A percentile compares a stretch with the other conserved stretches of the same genome.
These are phyloP conservation scores for Halesus radiatus DNA, from an alignment of 1,140 invertebrate species.

Conservation along the genomic window DNA sequence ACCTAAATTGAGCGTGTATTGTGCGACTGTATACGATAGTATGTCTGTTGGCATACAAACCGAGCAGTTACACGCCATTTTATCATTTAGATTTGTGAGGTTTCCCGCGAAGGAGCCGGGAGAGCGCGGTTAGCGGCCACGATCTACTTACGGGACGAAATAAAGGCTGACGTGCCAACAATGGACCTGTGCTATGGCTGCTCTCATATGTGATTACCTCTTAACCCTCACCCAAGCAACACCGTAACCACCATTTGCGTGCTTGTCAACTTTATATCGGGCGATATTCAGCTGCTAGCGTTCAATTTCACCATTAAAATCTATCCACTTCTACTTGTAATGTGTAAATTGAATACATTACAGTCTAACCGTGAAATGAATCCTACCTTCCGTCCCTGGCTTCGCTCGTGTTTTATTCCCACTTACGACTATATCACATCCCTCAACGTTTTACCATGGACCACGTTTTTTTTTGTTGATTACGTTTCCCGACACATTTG, in stretches of 20 bases:
- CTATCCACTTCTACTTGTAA: no score
- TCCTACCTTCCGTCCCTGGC: no score
- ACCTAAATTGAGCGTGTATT: neutral
- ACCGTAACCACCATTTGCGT: neutral
- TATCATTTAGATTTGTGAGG: constrained; percentile 46
- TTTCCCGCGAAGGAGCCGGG: neutral
- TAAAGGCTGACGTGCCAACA: constrained; percentile 23
- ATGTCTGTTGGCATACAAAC: constrained; percentile 11
- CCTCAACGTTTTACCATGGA: no score
- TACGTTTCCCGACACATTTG: no score
- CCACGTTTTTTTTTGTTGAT: no score
- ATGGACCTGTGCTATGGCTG: constrained; percentile 10
- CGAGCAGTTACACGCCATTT: constrained; percentile 44
- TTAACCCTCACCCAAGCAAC: neutral
- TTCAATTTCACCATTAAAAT: no score
- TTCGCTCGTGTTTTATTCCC: no score
- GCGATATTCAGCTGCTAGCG: no score
- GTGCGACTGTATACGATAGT: constrained; percentile 4
- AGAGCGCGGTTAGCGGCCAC: constrained; percentile 4
- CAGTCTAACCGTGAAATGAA: no score
- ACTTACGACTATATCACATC: no score
- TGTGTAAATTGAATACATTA: no score
- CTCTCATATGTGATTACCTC: neutral
- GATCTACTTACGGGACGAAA: constrained; percentile 16
- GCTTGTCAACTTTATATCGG: neutral